Conservation (phyloP, 2,797 vertebrate genomes). For the Microchirus variegatus region DNA sequence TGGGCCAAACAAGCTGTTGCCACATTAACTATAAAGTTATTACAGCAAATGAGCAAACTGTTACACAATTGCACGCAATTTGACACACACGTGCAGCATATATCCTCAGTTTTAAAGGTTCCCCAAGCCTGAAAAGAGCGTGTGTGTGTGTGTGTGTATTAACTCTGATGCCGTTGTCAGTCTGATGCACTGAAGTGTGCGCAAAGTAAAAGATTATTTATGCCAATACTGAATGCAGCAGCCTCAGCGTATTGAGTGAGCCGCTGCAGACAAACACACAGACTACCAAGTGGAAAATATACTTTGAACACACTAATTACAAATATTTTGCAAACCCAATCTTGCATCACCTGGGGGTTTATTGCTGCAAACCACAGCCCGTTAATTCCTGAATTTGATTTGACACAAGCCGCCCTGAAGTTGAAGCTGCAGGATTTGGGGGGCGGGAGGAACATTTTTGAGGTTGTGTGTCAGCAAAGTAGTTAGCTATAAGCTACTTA, state of each 20-base stretch:
- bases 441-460: slow-evolving; percentile 31
- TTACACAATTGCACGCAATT: too few relatives aligned
- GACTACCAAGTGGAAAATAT: slow-evolving; percentile 37
- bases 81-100: too few relatives aligned
- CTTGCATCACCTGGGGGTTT: slow-evolving; percentile 39
- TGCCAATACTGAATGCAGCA: background rate
- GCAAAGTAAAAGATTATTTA: slow-evolving; percentile 24
- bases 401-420: slow-evolving; percentile 59
- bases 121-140: background rate
- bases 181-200: slow-evolving; percentile 5
- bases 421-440: slow-evolving; percentile 52
- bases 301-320: slow-evolving; percentile 43
- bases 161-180: background rate
- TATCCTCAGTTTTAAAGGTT: too few relatives aligned
- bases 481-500: slow-evolving; percentile 71
- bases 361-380: slow-evolving; percentile 46
- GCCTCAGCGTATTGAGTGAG: too few relatives aligned
- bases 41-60: too few relatives aligned
- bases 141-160: slow-evolving; percentile 7
- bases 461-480: slow-evolving; percentile 64
- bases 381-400: slow-evolving; percentile 51
- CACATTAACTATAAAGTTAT: too few relatives aligned
- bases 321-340: slow-evolving; percentile 39
- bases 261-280: slow-evolving; percentile 18
- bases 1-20: too few relatives aligned